A percentile compares a stretch with the other conserved stretches of the same genome.
Conservation (phyloP, 2,113 vertebrate genomes). For the Isurus oxyrinchus region DNA sequence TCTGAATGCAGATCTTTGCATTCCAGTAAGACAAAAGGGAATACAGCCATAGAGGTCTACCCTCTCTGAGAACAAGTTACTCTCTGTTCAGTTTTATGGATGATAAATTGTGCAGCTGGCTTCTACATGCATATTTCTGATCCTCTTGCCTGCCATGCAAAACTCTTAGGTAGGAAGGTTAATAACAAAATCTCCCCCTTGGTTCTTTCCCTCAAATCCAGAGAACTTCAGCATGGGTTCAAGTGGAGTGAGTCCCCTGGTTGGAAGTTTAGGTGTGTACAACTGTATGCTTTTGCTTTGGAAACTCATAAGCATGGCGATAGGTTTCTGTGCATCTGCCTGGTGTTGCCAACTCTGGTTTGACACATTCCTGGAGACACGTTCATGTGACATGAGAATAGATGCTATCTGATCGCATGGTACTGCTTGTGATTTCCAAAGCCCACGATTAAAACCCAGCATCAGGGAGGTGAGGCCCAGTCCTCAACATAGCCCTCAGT, state of each 20-base stretch:
- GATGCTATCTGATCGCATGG: too few species aligned
- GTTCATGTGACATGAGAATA: too few species aligned
- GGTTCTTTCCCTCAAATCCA: background rate
- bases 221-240: too few species aligned
- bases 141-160: background rate
- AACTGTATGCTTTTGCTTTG: background rate
- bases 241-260: background rate
- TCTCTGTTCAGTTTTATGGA: background rate
- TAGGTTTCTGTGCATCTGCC: background rate
- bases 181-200: background rate
- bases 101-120: background rate
- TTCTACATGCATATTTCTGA: background rate
- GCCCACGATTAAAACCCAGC: too few species aligned
- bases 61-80: background rate
- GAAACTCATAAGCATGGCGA: background rate
- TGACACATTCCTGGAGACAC: too few species aligned
- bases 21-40: background rate
- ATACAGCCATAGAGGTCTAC: background rate
- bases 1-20: background rate
- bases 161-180: background rate
- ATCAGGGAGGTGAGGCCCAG: too few species aligned
- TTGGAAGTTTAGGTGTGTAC: too few species aligned
- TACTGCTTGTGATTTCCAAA: too few species aligned
- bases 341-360: too few species aligned
- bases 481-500: too few species aligned